Conservation (phyloP, 2,113 vertebrate genomes). For the Amblyopsis rosae region DNA sequence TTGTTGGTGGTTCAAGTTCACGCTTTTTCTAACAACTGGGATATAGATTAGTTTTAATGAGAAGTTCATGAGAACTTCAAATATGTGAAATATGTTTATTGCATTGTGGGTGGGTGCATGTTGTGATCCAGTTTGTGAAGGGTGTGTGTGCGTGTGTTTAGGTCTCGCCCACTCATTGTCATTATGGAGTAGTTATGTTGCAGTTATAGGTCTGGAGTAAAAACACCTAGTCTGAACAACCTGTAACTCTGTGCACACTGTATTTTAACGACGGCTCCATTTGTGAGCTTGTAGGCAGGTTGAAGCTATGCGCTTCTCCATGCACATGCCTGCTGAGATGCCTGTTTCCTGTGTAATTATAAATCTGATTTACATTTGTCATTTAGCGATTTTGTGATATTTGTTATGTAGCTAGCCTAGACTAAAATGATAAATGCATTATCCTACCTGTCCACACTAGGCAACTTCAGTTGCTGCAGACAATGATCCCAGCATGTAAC, state of each 20-base stretch:
- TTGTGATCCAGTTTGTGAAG: too few species aligned
- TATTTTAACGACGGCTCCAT: constrained; percentile 53
- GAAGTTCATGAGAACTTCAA: too few species aligned
- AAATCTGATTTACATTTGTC: constrained; percentile 73
- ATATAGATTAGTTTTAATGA: too few species aligned
- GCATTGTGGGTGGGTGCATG: background rate
- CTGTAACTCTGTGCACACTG: constrained; percentile 41
- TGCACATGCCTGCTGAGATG: constrained; percentile 38
- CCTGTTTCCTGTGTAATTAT: constrained; percentile 64
- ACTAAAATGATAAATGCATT: constrained; percentile 61
- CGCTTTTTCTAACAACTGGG: too few species aligned
- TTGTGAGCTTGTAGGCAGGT: constrained; percentile 61
- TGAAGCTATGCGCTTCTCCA: constrained; percentile 47
- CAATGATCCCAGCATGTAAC: too few species aligned
- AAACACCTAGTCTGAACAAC: constrained; percentile 39
- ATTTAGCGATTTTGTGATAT: constrained; percentile 58
- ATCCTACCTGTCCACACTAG: constrained; percentile 41
- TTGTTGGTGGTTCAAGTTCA: too few species aligned
- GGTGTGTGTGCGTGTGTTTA: too few species aligned
- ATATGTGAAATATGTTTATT: too few species aligned
- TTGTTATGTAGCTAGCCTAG: constrained; percentile 38
- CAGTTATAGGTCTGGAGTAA: constrained; percentile 4
- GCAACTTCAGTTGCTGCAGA: background rate
- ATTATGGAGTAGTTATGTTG: too few species aligned
- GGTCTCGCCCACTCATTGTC: too few species aligned